Evolutionary conservation across 2,888 invertebrate genomes (phyloP).

Genomic region (Falcaria lacertinaria): DNA sequence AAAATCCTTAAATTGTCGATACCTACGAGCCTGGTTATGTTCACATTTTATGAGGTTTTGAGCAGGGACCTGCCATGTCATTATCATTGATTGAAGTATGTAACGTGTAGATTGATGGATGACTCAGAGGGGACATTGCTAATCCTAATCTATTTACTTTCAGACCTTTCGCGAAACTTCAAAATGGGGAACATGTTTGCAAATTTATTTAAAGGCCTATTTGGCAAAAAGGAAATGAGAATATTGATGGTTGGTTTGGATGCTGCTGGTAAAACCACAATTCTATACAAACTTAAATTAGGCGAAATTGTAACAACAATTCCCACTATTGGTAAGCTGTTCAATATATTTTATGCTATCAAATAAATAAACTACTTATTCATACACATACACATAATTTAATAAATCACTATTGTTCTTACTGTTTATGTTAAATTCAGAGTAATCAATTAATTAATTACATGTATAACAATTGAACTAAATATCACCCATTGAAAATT

Average conservation of each 20-base stretch:
- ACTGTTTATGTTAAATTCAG: too few species aligned
- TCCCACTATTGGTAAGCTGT: constrained; percentile 97
- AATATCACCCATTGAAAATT: too few species aligned
- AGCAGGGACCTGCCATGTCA: constrained; percentile 73
- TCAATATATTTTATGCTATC: too few species aligned
- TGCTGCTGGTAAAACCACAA: constrained; percentile 99
- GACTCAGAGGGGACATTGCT: constrained; percentile 62
- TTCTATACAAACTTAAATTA: constrained; percentile 99
- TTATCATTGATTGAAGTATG: constrained; percentile 69
- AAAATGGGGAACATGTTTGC: constrained; percentile 99
- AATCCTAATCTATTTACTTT: constrained; percentile 48
- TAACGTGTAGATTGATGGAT: constrained; percentile 63
- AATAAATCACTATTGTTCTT: too few species aligned
- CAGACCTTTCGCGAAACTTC: constrained; percentile 78
- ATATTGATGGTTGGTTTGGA: constrained; percentile 99
- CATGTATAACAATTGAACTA: too few species aligned
- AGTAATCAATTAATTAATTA: too few species aligned
- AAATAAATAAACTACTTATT: too few species aligned
- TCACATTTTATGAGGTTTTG: constrained; percentile 31
- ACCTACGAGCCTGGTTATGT: constrained; percentile 9
- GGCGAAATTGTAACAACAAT: constrained; percentile 99
- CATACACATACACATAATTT: too few species aligned
- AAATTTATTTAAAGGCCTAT: constrained; percentile 98
- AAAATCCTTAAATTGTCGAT: not conserved
- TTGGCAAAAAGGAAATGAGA: constrained; percentile 99